phyloP scores from a whole-genome alignment of 2,113 vertebrate genomes.

The Psophia crepitans region DNA sequence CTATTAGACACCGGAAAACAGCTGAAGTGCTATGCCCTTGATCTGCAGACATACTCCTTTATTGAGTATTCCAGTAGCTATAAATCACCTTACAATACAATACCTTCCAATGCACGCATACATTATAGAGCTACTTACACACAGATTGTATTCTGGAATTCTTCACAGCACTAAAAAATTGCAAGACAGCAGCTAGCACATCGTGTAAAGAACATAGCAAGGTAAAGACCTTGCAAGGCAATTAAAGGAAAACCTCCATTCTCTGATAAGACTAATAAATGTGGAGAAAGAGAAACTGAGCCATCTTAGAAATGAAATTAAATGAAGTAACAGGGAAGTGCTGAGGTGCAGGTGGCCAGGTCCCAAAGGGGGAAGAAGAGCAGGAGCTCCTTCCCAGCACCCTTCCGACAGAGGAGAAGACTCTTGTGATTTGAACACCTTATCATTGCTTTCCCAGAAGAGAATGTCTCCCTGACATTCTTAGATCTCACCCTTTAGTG shows the following conservation, averaged over 20 bases:
- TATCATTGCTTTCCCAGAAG: not conserved
- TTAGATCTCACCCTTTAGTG: not conserved
- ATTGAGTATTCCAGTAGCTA: slow-evolving; percentile 37
- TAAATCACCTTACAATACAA: slow-evolving; percentile 56
- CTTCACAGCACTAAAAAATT: slow-evolving; percentile 33
- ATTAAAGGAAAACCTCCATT: slow-evolving; percentile 13
- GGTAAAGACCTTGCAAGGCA: slow-evolving; percentile 37
- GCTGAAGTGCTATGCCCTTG: slow-evolving; percentile 32
- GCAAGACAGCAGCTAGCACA: slow-evolving; percentile 5
- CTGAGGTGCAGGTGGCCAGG: not conserved
- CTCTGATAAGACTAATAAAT: slow-evolving; percentile 22
- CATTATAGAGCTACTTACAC: slow-evolving; percentile 47
- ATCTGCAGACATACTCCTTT: slow-evolving; percentile 4
- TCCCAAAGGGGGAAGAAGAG: rapidly evolving
- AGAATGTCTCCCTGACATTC: not conserved
- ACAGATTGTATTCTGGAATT: slow-evolving; percentile 48
- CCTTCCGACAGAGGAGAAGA: not conserved
- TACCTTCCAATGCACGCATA: slow-evolving; percentile 35
- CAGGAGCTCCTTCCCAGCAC: not conserved
- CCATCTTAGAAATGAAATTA: not conserved
- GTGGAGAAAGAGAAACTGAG: not conserved
- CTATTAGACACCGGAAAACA: slow-evolving; percentile 6
- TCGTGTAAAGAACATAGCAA: not conserved
- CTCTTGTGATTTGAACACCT: not conserved
- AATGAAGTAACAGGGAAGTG: not conserved